Conservation (phyloP, 2,888 invertebrate species). For the Perdita meconis region DNA sequence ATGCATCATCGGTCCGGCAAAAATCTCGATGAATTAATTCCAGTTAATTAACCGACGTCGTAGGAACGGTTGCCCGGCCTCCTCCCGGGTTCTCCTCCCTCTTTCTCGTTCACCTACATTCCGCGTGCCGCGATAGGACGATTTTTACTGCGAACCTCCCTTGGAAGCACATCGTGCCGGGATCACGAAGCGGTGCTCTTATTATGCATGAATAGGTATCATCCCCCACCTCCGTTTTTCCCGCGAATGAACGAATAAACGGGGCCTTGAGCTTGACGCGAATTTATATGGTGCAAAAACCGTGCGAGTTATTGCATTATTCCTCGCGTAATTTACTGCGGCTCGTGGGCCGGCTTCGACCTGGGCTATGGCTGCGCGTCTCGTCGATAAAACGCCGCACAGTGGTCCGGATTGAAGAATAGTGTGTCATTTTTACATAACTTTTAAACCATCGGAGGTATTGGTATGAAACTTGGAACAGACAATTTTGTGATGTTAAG, state of each 20-base stretch:
- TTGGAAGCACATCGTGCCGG: slow-evolving; percentile 9
- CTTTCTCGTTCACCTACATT: slow-evolving; percentile 50
- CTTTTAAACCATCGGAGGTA: too few relatives aligned
- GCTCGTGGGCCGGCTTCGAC: slow-evolving; percentile 1
- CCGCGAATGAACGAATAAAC: slow-evolving; percentile 30
- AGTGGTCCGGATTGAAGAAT: too few relatives aligned
- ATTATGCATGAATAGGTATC: slow-evolving; percentile 52
- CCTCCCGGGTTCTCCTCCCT: slow-evolving; percentile 15
- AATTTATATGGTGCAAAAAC: slow-evolving; percentile 51
- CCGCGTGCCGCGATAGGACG: slow-evolving; percentile 21
- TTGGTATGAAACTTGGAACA: too few relatives aligned
- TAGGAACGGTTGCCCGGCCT: slow-evolving; percentile 1
- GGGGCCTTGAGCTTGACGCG: slow-evolving; percentile 36
- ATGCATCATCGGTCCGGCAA: slow-evolving; percentile 40
- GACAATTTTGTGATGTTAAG: too few relatives aligned
- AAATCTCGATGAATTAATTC: slow-evolving; percentile 55
- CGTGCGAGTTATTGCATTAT: slow-evolving; percentile 45
- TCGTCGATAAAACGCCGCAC: slow-evolving; percentile 22
- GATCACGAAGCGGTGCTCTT: slow-evolving; percentile 10
- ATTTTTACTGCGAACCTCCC: slow-evolving; percentile 32
- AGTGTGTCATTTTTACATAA: too few relatives aligned
- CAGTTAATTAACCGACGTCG: slow-evolving; percentile 49
- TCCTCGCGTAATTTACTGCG: slow-evolving; percentile 40
- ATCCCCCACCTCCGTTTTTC: slow-evolving; percentile 31
- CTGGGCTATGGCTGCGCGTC: neutral